Conservation (phyloP, 1,140 invertebrate species). For the Euglossa dilemma region DNA sequence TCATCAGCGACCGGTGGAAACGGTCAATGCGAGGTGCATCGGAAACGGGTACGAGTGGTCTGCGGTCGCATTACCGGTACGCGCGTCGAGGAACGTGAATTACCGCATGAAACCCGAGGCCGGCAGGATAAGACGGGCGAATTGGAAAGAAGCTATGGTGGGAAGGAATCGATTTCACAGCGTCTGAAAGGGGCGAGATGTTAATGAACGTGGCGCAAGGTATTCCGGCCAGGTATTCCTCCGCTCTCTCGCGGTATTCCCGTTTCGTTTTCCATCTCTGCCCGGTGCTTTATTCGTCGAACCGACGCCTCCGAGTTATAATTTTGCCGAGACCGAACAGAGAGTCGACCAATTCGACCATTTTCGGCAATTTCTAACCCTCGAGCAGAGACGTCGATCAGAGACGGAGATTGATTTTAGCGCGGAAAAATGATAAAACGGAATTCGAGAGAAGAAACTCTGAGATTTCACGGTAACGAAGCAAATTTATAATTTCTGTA, state of each 20-base stretch:
- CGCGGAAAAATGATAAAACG: too few species aligned
- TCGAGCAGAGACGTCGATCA: too few species aligned
- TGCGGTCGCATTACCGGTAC: conserved; percentile 45
- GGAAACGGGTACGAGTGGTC: conserved; percentile 22
- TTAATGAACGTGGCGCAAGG: background rate
- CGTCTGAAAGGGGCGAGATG: background rate
- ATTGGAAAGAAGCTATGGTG: conserved; percentile 3
- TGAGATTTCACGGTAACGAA: too few species aligned
- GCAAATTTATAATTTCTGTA: too few species aligned
- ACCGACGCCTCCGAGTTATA: too few species aligned
- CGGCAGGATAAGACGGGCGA: conserved; percentile 3
- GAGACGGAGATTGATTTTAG: too few species aligned
- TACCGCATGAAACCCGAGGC: conserved; percentile 51
- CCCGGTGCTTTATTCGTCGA: too few species aligned
- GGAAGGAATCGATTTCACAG: conserved; percentile 23
- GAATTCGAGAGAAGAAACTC: too few species aligned
- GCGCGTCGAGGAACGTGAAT: conserved; percentile 36
- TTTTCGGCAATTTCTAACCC: too few species aligned
- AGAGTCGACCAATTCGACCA: too few species aligned
- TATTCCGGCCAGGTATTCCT: background rate
- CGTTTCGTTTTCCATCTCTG: too few species aligned
- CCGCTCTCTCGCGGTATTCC: background rate
- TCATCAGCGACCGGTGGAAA: conserved; percentile 26
- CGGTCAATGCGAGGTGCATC: conserved; percentile 37
- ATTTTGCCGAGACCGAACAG: too few species aligned